phyloP scores from a whole-genome alignment of 1,140 invertebrate genomes.

The roundworm (Caenorhabditis elegans) region WBcel235 BX284602.5:9578001-9578500 shows the following conservation, averaged over 20 bases:
- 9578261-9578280: too few species aligned
- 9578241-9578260: too few species aligned
- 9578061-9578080: neutral
- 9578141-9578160: too few species aligned
- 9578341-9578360: constrained; percentile 75
- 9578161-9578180: too few species aligned
- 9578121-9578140: too few species aligned
- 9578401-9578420: constrained; percentile 79
- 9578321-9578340: constrained; percentile 37
- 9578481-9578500: neutral
- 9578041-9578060: neutral
- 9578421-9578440: constrained; percentile 98
- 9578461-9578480: too few species aligned
- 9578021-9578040: too few species aligned
- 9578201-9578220: too few species aligned
- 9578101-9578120: too few species aligned
- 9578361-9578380: constrained; percentile 99
- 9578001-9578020: too few species aligned
- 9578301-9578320: constrained; percentile 39
- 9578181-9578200: too few species aligned
- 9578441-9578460: constrained; percentile 96
- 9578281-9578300: constrained; percentile 26
- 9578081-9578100: neutral
- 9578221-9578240: too few species aligned
- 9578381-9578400: constrained; percentile 97